Conservation (phyloP, 2,888 invertebrate species). For the Euphydryas editha region DNA sequence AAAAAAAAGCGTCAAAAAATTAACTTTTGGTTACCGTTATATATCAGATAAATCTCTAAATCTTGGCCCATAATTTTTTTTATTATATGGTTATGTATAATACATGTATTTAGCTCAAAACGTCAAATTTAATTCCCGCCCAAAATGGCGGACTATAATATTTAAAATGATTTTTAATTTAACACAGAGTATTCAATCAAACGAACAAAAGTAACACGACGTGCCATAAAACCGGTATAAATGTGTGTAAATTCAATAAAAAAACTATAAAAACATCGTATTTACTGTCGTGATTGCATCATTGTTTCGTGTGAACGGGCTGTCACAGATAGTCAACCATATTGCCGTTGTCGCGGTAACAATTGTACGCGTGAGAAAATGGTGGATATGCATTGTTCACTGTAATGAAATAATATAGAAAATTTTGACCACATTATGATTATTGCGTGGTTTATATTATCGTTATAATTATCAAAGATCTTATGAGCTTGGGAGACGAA, state of each 20-base stretch:
- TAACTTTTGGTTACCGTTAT: too few relatives aligned
- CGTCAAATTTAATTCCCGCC: too few relatives aligned
- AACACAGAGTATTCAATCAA: constrained; percentile 3
- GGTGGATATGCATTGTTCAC: constrained; percentile 17
- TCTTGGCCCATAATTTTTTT: too few relatives aligned
- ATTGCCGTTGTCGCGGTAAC: constrained; percentile 55
- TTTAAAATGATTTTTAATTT: too few relatives aligned
- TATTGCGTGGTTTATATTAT: too few relatives aligned
- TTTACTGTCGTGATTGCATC: constrained; percentile 49
- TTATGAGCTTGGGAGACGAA: too few relatives aligned
- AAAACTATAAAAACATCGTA: constrained; percentile 38
- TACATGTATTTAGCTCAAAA: neutral
- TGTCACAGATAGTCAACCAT: constrained; percentile 53
- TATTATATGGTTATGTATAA: too few relatives aligned
- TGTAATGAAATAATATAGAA: neutral
- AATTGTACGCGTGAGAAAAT: constrained; percentile 47
- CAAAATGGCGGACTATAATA: too few relatives aligned
- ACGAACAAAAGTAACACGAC: constrained; percentile 15
- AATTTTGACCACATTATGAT: too few relatives aligned
- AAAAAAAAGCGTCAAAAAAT: too few relatives aligned
- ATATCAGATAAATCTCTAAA: too few relatives aligned
- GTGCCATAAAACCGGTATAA: constrained; percentile 28
- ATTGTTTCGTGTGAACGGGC: constrained; percentile 53
- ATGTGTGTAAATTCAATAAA: constrained; percentile 38
- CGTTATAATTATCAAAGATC: too few relatives aligned